phyloP scores from a whole-genome alignment of 2,888 invertebrate species.

The Melanargia galathea region DNA sequence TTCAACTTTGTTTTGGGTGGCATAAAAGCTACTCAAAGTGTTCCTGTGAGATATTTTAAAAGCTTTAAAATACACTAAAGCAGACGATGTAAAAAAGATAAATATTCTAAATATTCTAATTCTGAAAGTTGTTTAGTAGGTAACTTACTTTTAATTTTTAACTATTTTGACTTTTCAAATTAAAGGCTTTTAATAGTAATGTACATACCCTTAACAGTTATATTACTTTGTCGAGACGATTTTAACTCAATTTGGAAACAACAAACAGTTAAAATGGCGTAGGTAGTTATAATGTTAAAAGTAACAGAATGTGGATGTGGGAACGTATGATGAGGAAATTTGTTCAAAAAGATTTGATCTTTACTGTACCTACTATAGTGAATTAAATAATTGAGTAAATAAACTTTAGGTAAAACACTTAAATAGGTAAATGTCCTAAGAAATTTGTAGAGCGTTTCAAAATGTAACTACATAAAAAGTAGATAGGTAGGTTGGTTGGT shows the following conservation, averaged over 20 bases:
- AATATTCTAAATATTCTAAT: too few relatives aligned
- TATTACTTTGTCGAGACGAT: constrained; percentile 13
- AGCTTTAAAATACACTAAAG: too few relatives aligned
- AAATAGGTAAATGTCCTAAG: background rate
- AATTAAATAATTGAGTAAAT: background rate
- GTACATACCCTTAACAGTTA: background rate
- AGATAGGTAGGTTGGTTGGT: too few relatives aligned
- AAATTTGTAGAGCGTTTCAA: background rate
- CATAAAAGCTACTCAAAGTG: too few relatives aligned
- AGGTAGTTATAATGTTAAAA: constrained; percentile 56
- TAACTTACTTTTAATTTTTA: too few relatives aligned
- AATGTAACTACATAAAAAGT: too few relatives aligned
- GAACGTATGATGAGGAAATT: constrained; percentile 47
- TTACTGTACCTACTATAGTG: constrained; percentile 23
- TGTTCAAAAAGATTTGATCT: constrained; percentile 39
- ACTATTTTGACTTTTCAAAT: background rate
- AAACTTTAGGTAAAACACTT: background rate
- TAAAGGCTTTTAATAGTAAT: constrained; percentile 9
- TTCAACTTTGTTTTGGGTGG: too few relatives aligned
- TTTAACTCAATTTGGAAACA: constrained; percentile 48
- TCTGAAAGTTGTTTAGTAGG: too few relatives aligned
- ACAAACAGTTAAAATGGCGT: constrained; percentile 53
- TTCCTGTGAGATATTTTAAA: too few relatives aligned
- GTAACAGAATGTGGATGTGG: constrained; percentile 58
- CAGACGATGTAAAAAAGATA: too few relatives aligned